Evolutionary conservation across 2,888 invertebrate species (phyloP).

Genomic region (Acronicta psi): DNA sequence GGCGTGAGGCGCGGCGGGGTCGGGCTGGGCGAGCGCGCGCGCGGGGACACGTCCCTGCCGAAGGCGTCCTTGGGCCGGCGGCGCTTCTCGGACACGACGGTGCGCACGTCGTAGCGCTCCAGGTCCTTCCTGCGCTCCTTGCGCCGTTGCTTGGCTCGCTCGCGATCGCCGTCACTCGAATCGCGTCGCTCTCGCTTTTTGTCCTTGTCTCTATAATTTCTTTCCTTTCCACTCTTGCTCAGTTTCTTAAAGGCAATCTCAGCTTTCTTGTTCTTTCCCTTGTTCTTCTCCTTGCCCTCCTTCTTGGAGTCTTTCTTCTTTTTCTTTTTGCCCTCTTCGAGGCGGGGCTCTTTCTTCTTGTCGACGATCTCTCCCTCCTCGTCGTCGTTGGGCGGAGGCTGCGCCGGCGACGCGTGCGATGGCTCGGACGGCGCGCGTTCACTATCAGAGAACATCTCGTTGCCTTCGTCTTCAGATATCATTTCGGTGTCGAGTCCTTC

Average conservation of each 20-base stretch:
- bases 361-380: constrained; percentile 90
- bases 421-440: constrained; percentile 77
- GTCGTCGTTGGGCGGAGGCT: constrained; percentile 65
- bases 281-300: constrained; percentile 78
- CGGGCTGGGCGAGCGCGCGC: constrained; percentile 63
- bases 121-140: constrained; percentile 92
- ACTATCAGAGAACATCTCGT: constrained; percentile 90
- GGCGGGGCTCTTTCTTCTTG: constrained; percentile 66
- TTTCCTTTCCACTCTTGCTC: constrained; percentile 90
- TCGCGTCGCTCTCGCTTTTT: constrained; percentile 64
- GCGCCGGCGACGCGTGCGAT: constrained; percentile 78
- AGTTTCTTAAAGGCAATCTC: constrained; percentile 93
- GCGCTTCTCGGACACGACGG: constrained; percentile 92
- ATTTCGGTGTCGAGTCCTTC: constrained; percentile 92
- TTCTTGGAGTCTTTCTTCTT: constrained; percentile 88
- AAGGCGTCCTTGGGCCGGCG: constrained; percentile 92
- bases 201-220: constrained; percentile 90
- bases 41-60: constrained; percentile 91
- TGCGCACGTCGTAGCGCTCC: constrained; percentile 95
- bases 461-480: constrained; percentile 92
- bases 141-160: constrained; percentile 77
- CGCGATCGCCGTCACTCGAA: constrained; percentile 60
- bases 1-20: constrained; percentile 48
- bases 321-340: constrained; percentile 80
- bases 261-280: constrained; percentile 86